Conservation (phyloP, 2,888 invertebrate genomes). For the Sicus ferrugineus region DNA sequence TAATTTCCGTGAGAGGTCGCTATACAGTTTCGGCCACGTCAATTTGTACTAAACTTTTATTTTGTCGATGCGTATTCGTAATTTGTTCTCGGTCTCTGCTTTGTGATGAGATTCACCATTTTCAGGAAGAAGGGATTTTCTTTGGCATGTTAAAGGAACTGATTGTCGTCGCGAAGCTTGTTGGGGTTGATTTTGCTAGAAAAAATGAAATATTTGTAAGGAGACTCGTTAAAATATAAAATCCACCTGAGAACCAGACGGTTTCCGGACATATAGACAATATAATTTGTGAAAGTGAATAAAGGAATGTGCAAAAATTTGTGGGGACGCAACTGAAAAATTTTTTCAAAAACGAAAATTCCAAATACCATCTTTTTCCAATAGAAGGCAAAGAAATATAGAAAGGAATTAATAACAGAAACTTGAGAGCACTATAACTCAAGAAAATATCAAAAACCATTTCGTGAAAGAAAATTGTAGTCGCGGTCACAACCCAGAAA, state of each 20-base stretch:
- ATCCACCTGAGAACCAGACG: not conserved
- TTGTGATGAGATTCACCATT: constrained; percentile 4
- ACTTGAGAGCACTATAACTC: not conserved
- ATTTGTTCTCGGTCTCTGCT: not conserved
- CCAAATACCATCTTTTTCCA: not conserved
- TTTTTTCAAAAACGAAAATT: constrained; percentile 4
- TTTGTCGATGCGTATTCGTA: constrained; percentile 8
- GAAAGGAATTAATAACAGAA: not conserved
- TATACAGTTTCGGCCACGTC: constrained; percentile 18
- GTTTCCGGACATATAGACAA: no score
- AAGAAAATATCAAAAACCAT: constrained; percentile 1
- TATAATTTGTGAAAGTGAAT: no score
- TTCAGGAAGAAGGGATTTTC: constrained; percentile 4
- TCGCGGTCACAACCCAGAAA: not conserved
- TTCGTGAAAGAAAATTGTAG: not conserved
- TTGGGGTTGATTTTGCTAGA: not conserved
- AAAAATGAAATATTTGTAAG: not conserved
- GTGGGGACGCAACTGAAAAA: not conserved
- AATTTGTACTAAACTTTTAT: constrained; percentile 11
- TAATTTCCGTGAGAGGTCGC: not conserved
- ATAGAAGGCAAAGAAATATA: not conserved
- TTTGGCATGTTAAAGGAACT: not conserved
- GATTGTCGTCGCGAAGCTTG: constrained; percentile 14
- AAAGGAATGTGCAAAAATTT: constrained; percentile 3
- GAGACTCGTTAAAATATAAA: not conserved